Percentiles rank a stretch among this genome's conserved stretches.
Conservation (phyloP, 2,888 invertebrate species). For the Pristionchus maxplancki region DNA sequence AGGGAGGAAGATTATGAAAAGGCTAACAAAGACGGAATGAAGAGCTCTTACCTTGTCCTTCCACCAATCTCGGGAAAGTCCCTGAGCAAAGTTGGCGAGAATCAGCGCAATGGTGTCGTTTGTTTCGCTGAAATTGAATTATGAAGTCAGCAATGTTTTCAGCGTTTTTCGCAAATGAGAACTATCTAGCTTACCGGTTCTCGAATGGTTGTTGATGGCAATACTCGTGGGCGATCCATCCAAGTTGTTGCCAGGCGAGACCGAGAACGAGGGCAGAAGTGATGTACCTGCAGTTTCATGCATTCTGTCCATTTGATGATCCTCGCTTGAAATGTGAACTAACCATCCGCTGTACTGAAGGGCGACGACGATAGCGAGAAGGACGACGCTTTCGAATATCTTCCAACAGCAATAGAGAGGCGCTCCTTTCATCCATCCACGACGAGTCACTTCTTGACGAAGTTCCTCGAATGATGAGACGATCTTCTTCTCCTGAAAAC, state of each 20-base stretch:
- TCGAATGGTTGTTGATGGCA: conserved; percentile 75
- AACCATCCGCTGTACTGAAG: conserved; percentile 72
- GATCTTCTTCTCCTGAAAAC: conserved; percentile 73
- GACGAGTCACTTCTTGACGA: conserved; percentile 60
- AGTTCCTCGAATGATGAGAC: conserved; percentile 71
- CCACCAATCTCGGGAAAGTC: conserved; percentile 77
- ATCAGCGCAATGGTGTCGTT: conserved; percentile 70
- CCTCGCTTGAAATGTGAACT: background rate
- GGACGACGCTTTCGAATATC: conserved; percentile 10
- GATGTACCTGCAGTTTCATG: conserved; percentile 59
- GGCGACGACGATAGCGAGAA: conserved; percentile 61
- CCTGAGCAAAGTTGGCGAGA: conserved; percentile 74
- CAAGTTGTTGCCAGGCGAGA: conserved; percentile 75
- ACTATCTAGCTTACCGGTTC: conserved; percentile 51
- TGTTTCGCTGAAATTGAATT: background rate
- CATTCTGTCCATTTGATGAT: background rate
- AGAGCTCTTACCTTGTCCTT: conserved; percentile 68
- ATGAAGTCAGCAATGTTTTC: background rate
- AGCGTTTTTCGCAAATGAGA: background rate
- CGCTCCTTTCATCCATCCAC: conserved; percentile 47
- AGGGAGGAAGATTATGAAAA: background rate
- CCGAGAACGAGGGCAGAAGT: conserved; percentile 70
- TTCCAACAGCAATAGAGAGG: conserved; percentile 41
- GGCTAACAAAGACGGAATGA: background rate
- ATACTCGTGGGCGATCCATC: conserved; percentile 74